These are phyloP conservation scores for Callipepla squamata DNA, from an alignment of 2,113 vertebrate genomes.

Conservation along the genomic window DNA sequence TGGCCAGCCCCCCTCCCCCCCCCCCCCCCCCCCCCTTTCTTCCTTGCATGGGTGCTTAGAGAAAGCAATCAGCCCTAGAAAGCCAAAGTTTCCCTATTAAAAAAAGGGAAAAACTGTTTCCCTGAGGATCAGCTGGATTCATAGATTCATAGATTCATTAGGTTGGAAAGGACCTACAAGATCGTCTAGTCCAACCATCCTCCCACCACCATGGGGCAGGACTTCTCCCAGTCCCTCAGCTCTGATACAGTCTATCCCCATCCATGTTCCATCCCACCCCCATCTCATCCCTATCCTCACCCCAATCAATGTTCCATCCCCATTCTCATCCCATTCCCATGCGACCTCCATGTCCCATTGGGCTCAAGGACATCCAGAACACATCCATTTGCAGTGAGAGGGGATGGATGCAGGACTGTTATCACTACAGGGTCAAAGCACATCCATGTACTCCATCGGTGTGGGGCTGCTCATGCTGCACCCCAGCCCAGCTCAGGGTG, in stretches of 20 bases:
- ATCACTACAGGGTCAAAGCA: neutral
- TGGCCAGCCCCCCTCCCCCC: accelerated
- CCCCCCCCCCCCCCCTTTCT: too few relatives aligned
- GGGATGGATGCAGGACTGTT: accelerated
- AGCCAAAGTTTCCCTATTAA: accelerated
- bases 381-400: accelerated
- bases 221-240: accelerated
- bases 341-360: too few relatives aligned
- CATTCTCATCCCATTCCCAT: too few relatives aligned
- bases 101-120: accelerated
- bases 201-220: too few relatives aligned
- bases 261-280: too few relatives aligned
- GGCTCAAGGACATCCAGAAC: too few relatives aligned
- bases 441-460: neutral
- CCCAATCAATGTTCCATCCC: too few relatives aligned
- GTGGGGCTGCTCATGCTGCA: neutral
- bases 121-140: accelerated
- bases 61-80: accelerated
- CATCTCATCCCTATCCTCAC: too few relatives aligned
- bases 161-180: too few relatives aligned
- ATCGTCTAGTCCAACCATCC: too few relatives aligned
- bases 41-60: accelerated
- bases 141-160: too few relatives aligned
- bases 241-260: neutral
- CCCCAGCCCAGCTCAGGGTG: accelerated